Evolutionary conservation across 2,888 invertebrate genomes (phyloP).

Genomic region (Ditula angustiorana): DNA sequence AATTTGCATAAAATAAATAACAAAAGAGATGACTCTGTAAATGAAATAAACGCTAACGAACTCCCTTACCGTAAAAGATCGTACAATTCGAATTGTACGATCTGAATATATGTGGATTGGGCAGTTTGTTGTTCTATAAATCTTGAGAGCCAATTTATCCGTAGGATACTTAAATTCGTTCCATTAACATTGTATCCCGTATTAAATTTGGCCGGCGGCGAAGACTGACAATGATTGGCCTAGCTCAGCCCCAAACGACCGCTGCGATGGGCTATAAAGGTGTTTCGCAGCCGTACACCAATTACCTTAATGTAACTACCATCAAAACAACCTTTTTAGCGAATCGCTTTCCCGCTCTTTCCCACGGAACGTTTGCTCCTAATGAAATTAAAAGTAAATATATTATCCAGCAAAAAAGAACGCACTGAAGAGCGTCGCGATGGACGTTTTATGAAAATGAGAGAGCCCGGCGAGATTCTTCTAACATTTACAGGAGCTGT

Average conservation of each 20-base stretch:
- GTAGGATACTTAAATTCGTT: slow-evolving; percentile 71
- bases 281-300: slow-evolving; percentile 78
- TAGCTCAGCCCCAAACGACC: slow-evolving; percentile 73
- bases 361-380: slow-evolving; percentile 68
- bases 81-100: slow-evolving; percentile 44
- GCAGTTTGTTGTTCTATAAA: slow-evolving; percentile 70
- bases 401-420: slow-evolving; percentile 52
- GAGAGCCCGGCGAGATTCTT: slow-evolving; percentile 55
- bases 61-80: slow-evolving; percentile 16
- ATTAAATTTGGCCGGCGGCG: slow-evolving; percentile 70
- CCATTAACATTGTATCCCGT: slow-evolving; percentile 73
- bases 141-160: slow-evolving; percentile 71
- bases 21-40: no score
- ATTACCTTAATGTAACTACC: slow-evolving; percentile 83
- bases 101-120: slow-evolving; percentile 60
- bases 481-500: slow-evolving; percentile 58
- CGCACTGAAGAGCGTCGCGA: slow-evolving; percentile 49
- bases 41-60: slow-evolving; percentile 20
- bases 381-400: slow-evolving; percentile 75
- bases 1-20: no score
- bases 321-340: slow-evolving; percentile 79
- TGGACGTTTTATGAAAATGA: slow-evolving; percentile 67
- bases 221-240: slow-evolving; percentile 77
- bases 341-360: slow-evolving; percentile 68
- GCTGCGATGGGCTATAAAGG: slow-evolving; percentile 76